Evolutionary conservation across 53 echinoderm and acorn worm genomes (phyloP).

Genomic region (Echinometra lucunter): DNA sequence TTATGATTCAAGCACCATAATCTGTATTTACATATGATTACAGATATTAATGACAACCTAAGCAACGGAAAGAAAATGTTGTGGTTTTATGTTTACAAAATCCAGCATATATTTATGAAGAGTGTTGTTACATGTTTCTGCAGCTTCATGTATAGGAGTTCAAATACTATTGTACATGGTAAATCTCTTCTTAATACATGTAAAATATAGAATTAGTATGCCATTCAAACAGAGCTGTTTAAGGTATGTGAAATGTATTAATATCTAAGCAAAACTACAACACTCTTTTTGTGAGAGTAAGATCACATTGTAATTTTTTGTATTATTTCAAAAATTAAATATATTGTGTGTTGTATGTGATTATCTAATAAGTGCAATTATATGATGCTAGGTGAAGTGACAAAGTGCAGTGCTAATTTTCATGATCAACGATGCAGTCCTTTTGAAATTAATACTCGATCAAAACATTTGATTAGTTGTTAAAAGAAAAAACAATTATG

Average conservation of each 20-base stretch:
- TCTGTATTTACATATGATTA: neutral
- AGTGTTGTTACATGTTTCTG: neutral
- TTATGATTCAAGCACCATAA: neutral
- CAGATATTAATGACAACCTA: neutral
- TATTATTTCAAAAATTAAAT: neutral
- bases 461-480: neutral
- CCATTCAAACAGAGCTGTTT: neutral
- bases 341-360: neutral
- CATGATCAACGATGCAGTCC: neutral
- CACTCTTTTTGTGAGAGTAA: neutral
- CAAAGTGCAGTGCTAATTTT: conserved; percentile 11
- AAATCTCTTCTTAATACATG: too few species aligned
- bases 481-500: neutral
- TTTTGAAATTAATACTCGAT: neutral
- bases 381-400: neutral
- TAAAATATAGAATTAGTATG: too few species aligned
- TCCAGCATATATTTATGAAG: too few species aligned
- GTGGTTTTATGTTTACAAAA: too few species aligned
- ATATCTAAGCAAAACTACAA: neutral
- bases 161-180: neutral
- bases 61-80: neutral
- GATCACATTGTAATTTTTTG: neutral
- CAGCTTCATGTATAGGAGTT: neutral
- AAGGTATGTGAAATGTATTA: neutral
- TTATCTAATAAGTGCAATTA: conserved; percentile 42